These are phyloP conservation scores for Monopterus albus DNA, from an alignment of 2,113 vertebrate genomes.

Conservation along the genomic window DNA sequence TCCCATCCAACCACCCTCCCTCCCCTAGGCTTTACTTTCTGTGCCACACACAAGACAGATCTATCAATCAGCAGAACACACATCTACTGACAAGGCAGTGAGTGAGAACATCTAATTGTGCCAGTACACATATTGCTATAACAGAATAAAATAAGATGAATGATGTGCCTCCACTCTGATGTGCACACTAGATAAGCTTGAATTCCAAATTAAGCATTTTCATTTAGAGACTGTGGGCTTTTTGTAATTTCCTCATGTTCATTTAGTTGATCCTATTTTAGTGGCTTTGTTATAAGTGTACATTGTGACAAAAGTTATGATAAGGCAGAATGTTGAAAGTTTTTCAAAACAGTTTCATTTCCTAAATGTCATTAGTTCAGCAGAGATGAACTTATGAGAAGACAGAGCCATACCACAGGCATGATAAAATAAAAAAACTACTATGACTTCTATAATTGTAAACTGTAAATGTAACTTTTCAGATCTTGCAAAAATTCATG, in stretches of 20 bases:
- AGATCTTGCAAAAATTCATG: no score
- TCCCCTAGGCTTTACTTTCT: not conserved
- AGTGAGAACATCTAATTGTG: slow-evolving; percentile 19
- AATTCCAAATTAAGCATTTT: slow-evolving; percentile 16
- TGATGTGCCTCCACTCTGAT: not conserved
- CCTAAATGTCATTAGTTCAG: not conserved
- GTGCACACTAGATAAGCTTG: not conserved
- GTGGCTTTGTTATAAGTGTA: no score
- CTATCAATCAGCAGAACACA: slow-evolving; percentile 26
- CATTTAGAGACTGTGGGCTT: not conserved
- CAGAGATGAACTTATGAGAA: no score
- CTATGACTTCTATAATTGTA: no score
- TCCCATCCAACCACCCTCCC: not conserved
- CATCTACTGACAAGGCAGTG: slow-evolving; percentile 20
- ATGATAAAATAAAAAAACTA: no score
- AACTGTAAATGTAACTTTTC: no score
- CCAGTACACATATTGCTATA: slow-evolving; percentile 32
- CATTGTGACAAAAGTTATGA: no score
- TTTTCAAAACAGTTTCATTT: not conserved
- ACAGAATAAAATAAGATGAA: slow-evolving; percentile 11
- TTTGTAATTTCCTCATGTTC: not conserved
- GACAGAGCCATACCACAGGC: no score
- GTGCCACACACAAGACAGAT: not conserved
- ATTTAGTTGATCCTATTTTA: slow-evolving; percentile 1
- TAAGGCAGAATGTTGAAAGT: no score